Conservation (phyloP, 2,797 vertebrate species). For the Rhodeus uyekii region DNA sequence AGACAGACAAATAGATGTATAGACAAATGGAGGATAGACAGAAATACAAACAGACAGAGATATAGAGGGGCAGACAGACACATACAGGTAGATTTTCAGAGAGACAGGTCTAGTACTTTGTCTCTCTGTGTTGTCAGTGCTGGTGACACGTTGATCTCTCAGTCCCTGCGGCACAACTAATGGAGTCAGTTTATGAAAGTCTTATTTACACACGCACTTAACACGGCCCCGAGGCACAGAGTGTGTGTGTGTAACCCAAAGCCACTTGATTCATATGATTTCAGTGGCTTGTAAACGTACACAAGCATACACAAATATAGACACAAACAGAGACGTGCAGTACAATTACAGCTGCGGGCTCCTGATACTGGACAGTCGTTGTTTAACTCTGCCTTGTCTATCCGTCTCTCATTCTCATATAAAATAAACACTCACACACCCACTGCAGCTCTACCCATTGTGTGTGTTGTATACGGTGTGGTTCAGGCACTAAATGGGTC, state of each 20-base stretch:
- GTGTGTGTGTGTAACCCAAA: background rate
- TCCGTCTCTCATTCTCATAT: background rate
- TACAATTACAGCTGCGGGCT: background rate
- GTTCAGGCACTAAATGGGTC: constrained; percentile 65
- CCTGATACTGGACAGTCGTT: constrained; percentile 1
- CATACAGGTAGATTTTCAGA: background rate
- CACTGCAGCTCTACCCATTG: background rate
- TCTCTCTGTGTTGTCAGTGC: background rate
- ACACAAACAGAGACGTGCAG: constrained; percentile 1
- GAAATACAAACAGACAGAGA: background rate
- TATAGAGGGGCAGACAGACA: fast-evolving
- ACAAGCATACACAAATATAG: constrained; percentile 22
- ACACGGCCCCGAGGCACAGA: constrained; percentile 52
- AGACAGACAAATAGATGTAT: background rate
- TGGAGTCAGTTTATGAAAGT: constrained; percentile 79
- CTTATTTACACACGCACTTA: constrained; percentile 75
- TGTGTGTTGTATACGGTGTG: background rate
- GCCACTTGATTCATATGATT: constrained; percentile 12
- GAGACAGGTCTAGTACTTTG: background rate
- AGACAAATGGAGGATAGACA: background rate
- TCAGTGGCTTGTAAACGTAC: constrained; percentile 1
- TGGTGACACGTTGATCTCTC: constrained; percentile 1
- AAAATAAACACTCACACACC: constrained; percentile 9
- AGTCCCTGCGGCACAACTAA: constrained; percentile 71
- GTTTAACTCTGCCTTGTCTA: constrained; percentile 7